Percentiles rank a stretch among this genome's conserved stretches.
These are phyloP conservation scores for Pardosa pseudoannulata DNA, from an alignment of 2,888 invertebrate genomes.

Conservation along the genomic window DNA sequence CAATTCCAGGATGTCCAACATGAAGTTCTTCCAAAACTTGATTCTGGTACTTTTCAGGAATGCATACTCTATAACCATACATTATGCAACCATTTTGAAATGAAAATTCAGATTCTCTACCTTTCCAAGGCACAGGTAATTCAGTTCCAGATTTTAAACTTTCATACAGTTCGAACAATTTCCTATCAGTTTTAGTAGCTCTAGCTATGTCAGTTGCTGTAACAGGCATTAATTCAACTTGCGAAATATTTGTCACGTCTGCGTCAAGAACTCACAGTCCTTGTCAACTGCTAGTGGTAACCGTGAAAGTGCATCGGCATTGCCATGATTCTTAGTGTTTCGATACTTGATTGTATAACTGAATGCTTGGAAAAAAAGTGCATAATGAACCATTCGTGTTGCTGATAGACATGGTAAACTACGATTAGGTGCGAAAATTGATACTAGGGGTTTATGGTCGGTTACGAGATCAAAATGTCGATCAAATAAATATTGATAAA, in stretches of 20 bases:
- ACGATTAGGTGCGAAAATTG: conserved; percentile 76
- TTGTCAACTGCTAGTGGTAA: conserved; percentile 46
- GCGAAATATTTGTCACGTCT: conserved; percentile 36
- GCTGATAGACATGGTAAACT: conserved; percentile 76
- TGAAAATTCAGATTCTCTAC: conserved; percentile 48
- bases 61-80: conserved; percentile 46
- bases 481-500: conserved; percentile 76
- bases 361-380: conserved; percentile 69
- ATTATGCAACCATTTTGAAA: conserved; percentile 42
- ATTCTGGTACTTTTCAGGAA: conserved; percentile 40
- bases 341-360: conserved; percentile 52
- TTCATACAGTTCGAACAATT: conserved; percentile 46
- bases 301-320: conserved; percentile 45
- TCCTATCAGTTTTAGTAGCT: conserved; percentile 49
- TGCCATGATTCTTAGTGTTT: conserved; percentile 38
- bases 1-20: conserved; percentile 10
- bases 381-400: conserved; percentile 76
- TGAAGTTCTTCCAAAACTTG: too few relatives aligned
- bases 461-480: conserved; percentile 76
- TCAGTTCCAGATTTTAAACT: conserved; percentile 38
- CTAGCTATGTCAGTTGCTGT: conserved; percentile 48
- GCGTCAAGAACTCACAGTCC: conserved; percentile 45
- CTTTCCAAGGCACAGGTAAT: conserved; percentile 44
- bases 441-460: conserved; percentile 76
- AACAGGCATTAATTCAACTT: conserved; percentile 40